Percentiles rank a stretch among this genome's conserved stretches.
Conservation (phyloP, 2,113 vertebrate genomes). For the Sardina pilchardus region DNA sequence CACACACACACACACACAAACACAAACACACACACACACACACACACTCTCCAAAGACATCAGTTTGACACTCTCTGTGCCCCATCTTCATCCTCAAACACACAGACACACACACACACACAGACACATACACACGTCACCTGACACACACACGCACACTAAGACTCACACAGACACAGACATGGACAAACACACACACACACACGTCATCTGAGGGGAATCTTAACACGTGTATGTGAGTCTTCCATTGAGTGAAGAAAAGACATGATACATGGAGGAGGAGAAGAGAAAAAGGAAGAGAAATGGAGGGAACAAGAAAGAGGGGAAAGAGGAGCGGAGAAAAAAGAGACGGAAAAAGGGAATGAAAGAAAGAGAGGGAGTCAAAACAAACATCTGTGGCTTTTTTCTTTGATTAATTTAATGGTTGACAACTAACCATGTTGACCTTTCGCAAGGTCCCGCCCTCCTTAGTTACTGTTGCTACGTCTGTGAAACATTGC, state of each 20-base stretch:
- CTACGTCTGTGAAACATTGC: no score
- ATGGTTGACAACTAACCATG: no score
- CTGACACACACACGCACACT: background rate
- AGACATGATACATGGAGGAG: background rate
- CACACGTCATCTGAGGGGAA: background rate
- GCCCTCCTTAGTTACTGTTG: no score
- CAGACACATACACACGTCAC: background rate
- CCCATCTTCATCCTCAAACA: no score
- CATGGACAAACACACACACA: background rate
- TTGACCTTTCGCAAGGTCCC: no score
- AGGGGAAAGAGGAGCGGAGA: background rate
- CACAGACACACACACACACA: background rate
- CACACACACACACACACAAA: background rate
- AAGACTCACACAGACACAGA: no score
- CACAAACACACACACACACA: no score
- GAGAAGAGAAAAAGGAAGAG: background rate
- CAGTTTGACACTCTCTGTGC: background rate
- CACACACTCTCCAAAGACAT: no score
- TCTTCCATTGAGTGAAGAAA: background rate
- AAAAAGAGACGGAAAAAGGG: background rate
- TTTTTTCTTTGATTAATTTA: background rate
- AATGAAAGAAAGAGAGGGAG: background rate
- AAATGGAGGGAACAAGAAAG: background rate
- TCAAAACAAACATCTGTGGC: background rate
- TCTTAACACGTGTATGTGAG: background rate